These are phyloP conservation scores for Zapornia atra DNA, from an alignment of 2,113 vertebrate genomes.

Conservation along the genomic window DNA sequence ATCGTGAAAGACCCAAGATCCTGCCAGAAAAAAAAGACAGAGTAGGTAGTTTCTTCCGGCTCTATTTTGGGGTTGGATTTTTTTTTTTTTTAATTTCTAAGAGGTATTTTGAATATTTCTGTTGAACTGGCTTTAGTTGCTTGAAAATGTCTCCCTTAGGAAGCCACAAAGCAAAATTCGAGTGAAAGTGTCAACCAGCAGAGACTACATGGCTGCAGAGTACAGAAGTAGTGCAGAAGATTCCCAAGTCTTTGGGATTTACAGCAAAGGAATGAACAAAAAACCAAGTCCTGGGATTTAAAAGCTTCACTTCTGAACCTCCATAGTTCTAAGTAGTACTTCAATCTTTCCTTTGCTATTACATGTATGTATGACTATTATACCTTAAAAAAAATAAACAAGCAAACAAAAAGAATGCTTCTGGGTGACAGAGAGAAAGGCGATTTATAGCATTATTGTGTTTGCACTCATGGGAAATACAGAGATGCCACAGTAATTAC, in stretches of 20 bases:
- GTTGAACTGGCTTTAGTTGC: neutral
- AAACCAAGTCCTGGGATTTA: neutral
- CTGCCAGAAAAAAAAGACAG: neutral
- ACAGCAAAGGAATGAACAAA: neutral
- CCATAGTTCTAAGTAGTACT: neutral
- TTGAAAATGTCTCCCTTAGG: neutral
- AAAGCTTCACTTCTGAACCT: neutral
- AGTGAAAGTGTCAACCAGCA: neutral
- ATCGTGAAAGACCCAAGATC: neutral
- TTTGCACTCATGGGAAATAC: neutral
- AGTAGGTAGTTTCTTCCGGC: neutral
- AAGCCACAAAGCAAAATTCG: neutral
- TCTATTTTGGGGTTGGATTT: neutral
- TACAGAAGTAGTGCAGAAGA: neutral
- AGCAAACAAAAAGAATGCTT: neutral
- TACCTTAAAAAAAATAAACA: neutral
- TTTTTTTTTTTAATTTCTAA: neutral
- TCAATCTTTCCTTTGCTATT: neutral
- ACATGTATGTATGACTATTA: neutral
- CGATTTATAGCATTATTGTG: neutral
- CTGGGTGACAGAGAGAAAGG: neutral
- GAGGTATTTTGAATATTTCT: neutral
- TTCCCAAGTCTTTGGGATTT: neutral
- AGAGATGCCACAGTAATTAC: neutral
- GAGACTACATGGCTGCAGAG: neutral